Evolutionary conservation across 2,113 vertebrate species (phyloP).

Genomic region (Notiomystis cincta): DNA sequence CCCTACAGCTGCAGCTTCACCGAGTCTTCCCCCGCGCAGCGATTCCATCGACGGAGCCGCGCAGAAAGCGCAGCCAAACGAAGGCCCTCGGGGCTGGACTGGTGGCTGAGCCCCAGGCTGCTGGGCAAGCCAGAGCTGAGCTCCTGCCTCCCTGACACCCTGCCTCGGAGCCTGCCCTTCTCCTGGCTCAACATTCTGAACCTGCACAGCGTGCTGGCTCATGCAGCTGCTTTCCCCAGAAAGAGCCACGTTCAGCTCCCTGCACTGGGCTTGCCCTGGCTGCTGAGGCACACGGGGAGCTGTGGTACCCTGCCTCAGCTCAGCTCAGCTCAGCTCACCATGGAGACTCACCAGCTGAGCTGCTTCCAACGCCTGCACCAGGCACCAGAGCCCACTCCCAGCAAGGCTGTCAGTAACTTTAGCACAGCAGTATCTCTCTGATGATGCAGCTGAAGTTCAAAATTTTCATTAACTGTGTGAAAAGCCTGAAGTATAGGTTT

Average conservation of each 20-base stretch:
- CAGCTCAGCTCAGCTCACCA: neutral
- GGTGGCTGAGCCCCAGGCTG: neutral
- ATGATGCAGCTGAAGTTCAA: neutral
- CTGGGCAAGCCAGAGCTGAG: neutral
- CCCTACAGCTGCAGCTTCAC: neutral
- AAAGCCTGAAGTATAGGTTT: neutral
- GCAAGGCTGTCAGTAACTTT: neutral
- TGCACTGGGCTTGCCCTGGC: neutral
- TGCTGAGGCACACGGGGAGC: neutral
- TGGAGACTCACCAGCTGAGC: neutral
- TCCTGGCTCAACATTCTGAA: neutral
- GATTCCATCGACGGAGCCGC: neutral
- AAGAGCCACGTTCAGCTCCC: neutral
- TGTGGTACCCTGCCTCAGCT: neutral
- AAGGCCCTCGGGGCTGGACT: neutral
- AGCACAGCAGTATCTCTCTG: neutral
- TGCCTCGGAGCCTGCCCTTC: neutral
- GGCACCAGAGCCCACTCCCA: neutral
- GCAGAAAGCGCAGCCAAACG: neutral
- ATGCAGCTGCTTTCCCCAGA: neutral
- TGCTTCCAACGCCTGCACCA: neutral
- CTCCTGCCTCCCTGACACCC: neutral
- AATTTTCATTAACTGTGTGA: neutral
- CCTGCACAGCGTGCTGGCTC: neutral
- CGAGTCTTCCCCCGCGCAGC: rapidly evolving